Evolutionary conservation across 2,888 invertebrate species (phyloP).

Genomic region (Tromatobia lineatoria): DNA sequence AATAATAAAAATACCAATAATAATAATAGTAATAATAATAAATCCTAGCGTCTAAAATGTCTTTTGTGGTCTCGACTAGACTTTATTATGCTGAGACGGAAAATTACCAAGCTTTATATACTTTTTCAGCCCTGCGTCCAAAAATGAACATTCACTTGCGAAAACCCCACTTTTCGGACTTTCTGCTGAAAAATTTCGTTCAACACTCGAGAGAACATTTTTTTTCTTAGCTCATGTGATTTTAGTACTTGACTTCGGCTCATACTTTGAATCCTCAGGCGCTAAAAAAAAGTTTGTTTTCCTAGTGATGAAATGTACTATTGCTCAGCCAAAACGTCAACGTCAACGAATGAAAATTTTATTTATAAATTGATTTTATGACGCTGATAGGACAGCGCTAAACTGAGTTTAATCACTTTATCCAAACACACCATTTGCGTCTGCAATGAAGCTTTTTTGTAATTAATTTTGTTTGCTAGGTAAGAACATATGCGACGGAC

Average conservation of each 20-base stretch:
- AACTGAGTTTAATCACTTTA: slow-evolving; percentile 37
- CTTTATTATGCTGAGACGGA: slow-evolving; percentile 31
- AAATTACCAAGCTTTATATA: slow-evolving; percentile 40
- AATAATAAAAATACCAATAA: slow-evolving; percentile 48
- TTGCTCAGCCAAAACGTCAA: slow-evolving; percentile 32
- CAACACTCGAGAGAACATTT: no score
- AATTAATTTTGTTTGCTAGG: slow-evolving; percentile 17
- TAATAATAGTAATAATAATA: slow-evolving; percentile 35
- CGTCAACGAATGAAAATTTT: background rate
- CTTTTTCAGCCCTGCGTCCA: background rate
- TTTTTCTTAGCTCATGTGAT: no score
- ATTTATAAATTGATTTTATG: background rate
- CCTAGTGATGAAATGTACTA: no score
- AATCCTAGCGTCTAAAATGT: slow-evolving; percentile 59
- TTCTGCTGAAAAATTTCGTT: no score
- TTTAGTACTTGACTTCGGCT: no score
- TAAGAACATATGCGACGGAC: slow-evolving; percentile 34
- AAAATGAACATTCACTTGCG: no score
- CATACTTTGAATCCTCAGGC: no score
- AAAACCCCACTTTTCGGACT: no score
- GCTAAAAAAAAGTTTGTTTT: no score
- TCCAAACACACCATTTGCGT: slow-evolving; percentile 49
- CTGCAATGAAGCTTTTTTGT: slow-evolving; percentile 44
- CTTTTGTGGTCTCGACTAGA: slow-evolving; percentile 41
- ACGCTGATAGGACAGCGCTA: slow-evolving; percentile 7